Percentiles rank a stretch among this genome's conserved stretches.
These are phyloP conservation scores for Hylaea fasciaria DNA, from an alignment of 2,888 invertebrate genomes.

Conservation along the genomic window DNA sequence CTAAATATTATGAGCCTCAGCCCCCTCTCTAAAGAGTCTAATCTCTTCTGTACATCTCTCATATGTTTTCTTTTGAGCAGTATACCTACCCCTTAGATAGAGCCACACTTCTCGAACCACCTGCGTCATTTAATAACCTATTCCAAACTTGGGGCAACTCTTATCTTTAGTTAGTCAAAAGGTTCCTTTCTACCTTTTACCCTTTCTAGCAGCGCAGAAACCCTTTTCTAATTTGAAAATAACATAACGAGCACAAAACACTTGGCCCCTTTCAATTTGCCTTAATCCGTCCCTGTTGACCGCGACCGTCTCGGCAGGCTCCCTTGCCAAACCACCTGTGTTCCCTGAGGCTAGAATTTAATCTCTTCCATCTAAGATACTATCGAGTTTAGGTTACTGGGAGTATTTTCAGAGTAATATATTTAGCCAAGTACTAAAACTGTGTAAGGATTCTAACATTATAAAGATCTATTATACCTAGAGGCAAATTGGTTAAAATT, in stretches of 20 bases:
- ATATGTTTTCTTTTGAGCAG: too few relatives aligned
- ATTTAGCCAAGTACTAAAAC: not conserved
- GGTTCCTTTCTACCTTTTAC: not conserved
- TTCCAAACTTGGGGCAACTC: not conserved
- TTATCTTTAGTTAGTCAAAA: not conserved
- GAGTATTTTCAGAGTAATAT: not conserved
- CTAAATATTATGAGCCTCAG: too few relatives aligned
- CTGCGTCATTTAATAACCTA: not conserved
- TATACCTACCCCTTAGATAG: too few relatives aligned
- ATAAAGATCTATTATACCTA: too few relatives aligned
- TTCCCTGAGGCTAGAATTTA: conserved; percentile 39
- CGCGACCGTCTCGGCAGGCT: conserved; percentile 36
- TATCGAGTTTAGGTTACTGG: conserved; percentile 14
- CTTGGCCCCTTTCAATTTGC: not conserved
- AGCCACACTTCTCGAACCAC: not conserved
- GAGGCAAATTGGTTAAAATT: too few relatives aligned
- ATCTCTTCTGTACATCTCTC: too few relatives aligned
- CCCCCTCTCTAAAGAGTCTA: too few relatives aligned
- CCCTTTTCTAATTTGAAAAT: too few relatives aligned
- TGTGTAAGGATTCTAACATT: too few relatives aligned
- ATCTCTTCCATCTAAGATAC: conserved; percentile 35
- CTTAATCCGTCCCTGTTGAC: conserved; percentile 25
- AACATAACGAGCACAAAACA: not conserved
- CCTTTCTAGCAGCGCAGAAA: too few relatives aligned
- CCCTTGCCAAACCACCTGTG: conserved; percentile 45